phyloP scores from a whole-genome alignment of 2,888 invertebrate species.

The Pocota personata region DNA sequence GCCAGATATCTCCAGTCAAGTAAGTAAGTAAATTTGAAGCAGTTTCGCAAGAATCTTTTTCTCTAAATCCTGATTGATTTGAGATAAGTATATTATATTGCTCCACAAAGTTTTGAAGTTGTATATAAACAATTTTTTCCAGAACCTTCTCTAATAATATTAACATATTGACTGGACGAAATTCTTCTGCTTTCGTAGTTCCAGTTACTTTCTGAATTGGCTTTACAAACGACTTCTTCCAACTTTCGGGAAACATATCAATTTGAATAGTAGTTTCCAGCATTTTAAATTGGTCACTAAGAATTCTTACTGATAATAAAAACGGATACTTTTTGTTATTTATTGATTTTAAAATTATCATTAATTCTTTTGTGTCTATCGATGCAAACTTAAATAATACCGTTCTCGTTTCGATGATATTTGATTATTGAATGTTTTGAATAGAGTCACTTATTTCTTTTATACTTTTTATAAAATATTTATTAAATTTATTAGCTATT shows the following conservation, averaged over 20 bases:
- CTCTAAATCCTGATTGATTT: background rate
- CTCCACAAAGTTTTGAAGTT: background rate
- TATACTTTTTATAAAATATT: too few relatives aligned
- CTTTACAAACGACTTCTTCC: background rate
- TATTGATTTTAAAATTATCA: background rate
- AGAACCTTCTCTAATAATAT: background rate
- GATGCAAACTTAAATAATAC: too few relatives aligned
- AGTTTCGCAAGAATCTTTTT: background rate
- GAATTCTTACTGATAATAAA: background rate
- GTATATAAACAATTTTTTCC: background rate
- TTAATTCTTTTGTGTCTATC: too few relatives aligned
- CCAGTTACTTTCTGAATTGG: background rate
- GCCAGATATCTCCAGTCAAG: background rate
- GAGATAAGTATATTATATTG: background rate
- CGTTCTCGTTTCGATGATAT: too few relatives aligned
- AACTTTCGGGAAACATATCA: background rate
- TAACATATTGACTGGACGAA: background rate
- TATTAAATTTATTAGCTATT: too few relatives aligned
- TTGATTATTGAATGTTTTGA: too few relatives aligned
- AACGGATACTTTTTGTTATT: background rate
- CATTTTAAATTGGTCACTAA: too few relatives aligned
- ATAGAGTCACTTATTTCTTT: too few relatives aligned
- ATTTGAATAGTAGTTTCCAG: too few relatives aligned
- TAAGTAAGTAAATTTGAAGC: background rate
- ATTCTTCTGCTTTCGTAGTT: background rate